Base-by-base conservation (phyloP, 2,888 invertebrate species). In the Spialia ferax region DNA sequence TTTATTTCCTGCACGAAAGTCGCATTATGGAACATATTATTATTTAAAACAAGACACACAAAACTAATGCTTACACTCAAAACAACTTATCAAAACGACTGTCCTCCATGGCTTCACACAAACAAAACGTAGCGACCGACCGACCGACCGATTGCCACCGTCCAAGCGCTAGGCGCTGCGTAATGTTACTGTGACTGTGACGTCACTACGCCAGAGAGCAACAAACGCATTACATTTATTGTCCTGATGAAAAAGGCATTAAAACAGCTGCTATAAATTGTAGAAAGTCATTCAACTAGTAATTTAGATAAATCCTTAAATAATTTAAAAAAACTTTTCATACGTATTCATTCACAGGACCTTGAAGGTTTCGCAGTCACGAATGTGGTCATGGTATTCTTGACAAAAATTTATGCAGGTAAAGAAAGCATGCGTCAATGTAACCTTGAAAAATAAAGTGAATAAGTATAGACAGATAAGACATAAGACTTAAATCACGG, bases 131-230 rank as follows among this genome's bases (percentile, higher is more conserved):
- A 80, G 84, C 84, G 81, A 80, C 85, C 84, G 87, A 88, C 89
- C 88, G 89, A 88, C 79, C 80, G 78, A 78, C 71, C 82, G 82
- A 85, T 83, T 86, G 83, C 85, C 82, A 80, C 80, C 76, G 77
- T 73, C 73, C 22, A 18, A 13, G n/a, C 13, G n/a, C 23, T 18
- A 23, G 20, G 10, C 15, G 18, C 35, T 54, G 22, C 18, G 26
- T 26, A 50, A 23, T 23, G 38, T 6, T 13, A 26, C 54, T 11
- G 15, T 35, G 38, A 63, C 75, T 79, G 1, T 26, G 26, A 26
- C 26, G 5, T 26, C 26, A n/a, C n/a, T n/a, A n/a, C n/a, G n/a
- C 26, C 78, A 73, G 72, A 71, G 63, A 72, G 68, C n/a, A n/a
- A 71, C n/a, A 68, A 57, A 55, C 26, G 26, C 26, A 29, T 55